phyloP scores from a whole-genome alignment of 2,888 invertebrate genomes.

The Archaeoteleia sp. region DNA sequence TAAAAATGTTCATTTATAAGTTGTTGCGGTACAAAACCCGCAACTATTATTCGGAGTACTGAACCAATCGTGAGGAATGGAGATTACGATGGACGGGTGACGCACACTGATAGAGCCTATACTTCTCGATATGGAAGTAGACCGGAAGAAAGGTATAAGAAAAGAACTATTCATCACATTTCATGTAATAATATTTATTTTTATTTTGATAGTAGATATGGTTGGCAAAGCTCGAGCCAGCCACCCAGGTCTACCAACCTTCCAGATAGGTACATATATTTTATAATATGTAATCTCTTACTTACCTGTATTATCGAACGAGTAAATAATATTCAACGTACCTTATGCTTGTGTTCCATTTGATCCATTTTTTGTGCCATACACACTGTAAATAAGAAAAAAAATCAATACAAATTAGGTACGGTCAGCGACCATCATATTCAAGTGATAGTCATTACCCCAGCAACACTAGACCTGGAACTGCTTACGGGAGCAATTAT shows the following conservation, averaged over 20 bases:
- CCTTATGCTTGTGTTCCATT: too few species aligned
- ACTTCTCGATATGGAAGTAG: slow-evolving; percentile 31
- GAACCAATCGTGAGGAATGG: slow-evolving; percentile 47
- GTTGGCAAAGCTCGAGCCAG: slow-evolving; percentile 47
- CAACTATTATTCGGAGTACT: slow-evolving; percentile 30
- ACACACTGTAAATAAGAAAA: slow-evolving; percentile 21
- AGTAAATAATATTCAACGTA: too few species aligned
- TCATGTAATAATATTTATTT: background rate
- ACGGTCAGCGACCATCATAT: slow-evolving; percentile 36
- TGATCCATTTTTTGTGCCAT: too few species aligned
- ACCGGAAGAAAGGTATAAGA: slow-evolving; percentile 41
- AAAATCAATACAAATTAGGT: slow-evolving; percentile 30
- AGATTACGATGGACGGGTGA: slow-evolving; percentile 38
- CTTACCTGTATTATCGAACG: background rate
- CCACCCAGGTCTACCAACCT: slow-evolving; percentile 9
- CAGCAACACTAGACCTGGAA: slow-evolving; percentile 42
- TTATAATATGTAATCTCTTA: background rate
- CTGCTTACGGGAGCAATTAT: slow-evolving; percentile 43
- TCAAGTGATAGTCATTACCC: slow-evolving; percentile 46
- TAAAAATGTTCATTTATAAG: slow-evolving; percentile 22
- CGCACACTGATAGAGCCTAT: slow-evolving; percentile 38
- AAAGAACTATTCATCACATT: background rate
- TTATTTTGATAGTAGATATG: slow-evolving; percentile 35
- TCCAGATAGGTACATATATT: slow-evolving; percentile 44
- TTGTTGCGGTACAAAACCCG: slow-evolving; percentile 41